Base-by-base conservation (phyloP, 1,140 invertebrate genomes). In the Bombus terrestris region DNA sequence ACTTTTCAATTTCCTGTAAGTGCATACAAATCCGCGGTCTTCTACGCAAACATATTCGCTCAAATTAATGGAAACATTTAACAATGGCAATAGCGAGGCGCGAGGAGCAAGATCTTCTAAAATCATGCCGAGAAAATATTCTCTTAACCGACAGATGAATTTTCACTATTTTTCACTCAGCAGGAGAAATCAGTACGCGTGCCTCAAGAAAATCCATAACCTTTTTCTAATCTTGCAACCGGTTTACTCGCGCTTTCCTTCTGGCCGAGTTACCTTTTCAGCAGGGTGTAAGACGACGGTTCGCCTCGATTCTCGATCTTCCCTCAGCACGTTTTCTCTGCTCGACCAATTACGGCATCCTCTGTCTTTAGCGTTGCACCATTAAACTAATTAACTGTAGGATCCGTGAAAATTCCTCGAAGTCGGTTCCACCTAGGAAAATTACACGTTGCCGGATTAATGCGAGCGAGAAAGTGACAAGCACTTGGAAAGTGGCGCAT, bases 241-340 rank as follows among this genome's bases (percentile, higher is more conserved):
- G 73, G 81, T 86, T 86, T 71, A 62, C 35, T 68, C 73, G 81
- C 81, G 81, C 85, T 86, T 86, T 86, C 84, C 69, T 74, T 59
- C 71, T 68, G 76, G 9, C 71, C 59, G 76, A 66, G 66, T 75
- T 81, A 66, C 59, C 71, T 57, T 82, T 73, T 18, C 68, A 37
- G n/a, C 22, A 6, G 32, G 41, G 41, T 39, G 25, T 18, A 41
- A 25, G 9, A 47, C 37, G 32, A 47, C n/a, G 25, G 25, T 28
- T 43, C 13, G 15, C 32, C 25, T 57, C n/a, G 41, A 15, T 64
- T 37, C 74, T 43, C 28, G 1, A 85, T 84, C 69, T 75, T 78
- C 82, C 47, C 69, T 57, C 35, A 15, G 6, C 32, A 32, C n/a
- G 64, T 79, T 89, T 87, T 89, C 87, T 69, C 75, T 47, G 80